These are phyloP conservation scores for Ailurus styani DNA, from an alignment of 2,113 vertebrate species.

Conservation along the genomic window DNA sequence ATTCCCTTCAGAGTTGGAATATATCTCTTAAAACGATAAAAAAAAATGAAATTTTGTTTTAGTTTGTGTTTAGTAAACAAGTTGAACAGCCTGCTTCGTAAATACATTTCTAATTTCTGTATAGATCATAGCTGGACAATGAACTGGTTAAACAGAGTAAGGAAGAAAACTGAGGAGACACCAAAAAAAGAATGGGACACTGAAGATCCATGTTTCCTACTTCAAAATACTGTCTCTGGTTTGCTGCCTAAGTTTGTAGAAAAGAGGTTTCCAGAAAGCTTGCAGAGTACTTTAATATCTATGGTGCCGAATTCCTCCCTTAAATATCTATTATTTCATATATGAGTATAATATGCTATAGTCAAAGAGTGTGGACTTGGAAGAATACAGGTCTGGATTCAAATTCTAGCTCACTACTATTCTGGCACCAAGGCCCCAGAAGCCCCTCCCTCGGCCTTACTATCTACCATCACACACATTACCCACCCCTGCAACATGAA, in stretches of 20 bases:
- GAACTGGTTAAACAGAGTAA: background rate
- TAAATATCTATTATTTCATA: background rate
- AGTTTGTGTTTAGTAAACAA: background rate
- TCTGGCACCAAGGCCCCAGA: background rate
- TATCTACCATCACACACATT: background rate
- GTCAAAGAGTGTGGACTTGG: background rate
- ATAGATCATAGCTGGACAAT: background rate
- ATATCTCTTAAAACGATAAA: background rate
- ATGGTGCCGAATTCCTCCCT: background rate
- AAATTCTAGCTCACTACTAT: background rate
- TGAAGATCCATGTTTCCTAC: background rate
- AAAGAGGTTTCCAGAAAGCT: background rate
- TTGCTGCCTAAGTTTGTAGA: background rate
- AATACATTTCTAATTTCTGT: background rate
- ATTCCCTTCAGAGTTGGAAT: background rate
- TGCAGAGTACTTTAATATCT: background rate
- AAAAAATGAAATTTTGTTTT: background rate
- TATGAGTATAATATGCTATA: background rate
- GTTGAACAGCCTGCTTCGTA: background rate
- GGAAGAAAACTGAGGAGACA: background rate
- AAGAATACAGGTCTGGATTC: background rate
- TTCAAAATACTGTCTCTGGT: background rate
- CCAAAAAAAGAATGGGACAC: background rate
- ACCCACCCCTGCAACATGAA: rapidly evolving
- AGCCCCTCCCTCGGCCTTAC: rapidly evolving